Percentiles rank a stretch among this genome's conserved stretches.
phyloP scores from a whole-genome alignment of 2,113 vertebrate species.

The Bubo scandiacus region DNA sequence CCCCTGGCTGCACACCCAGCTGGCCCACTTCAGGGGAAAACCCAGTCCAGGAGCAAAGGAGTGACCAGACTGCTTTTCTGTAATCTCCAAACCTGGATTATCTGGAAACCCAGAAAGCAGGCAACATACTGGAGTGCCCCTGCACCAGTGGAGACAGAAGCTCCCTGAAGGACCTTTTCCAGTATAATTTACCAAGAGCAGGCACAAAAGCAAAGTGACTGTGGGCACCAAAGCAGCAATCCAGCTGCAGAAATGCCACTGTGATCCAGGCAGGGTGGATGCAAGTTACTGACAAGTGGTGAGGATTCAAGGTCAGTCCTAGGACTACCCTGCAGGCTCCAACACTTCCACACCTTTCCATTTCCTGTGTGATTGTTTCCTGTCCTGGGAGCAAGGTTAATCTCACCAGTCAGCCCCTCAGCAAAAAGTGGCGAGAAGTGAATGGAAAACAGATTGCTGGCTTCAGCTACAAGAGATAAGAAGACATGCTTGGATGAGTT shows the following conservation, averaged over 20 bases:
- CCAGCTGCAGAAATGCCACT: background rate
- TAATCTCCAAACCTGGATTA: background rate
- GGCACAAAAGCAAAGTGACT: background rate
- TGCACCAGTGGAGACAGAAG: background rate
- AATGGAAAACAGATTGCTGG: conserved; percentile 38
- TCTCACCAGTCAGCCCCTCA: conserved; percentile 29
- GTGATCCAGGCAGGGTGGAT: background rate
- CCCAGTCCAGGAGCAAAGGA: background rate
- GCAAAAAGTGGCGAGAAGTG: conserved; percentile 15
- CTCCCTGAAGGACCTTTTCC: background rate
- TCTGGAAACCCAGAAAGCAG: background rate
- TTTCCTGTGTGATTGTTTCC: background rate
- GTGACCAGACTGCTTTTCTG: background rate
- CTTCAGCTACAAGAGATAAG: conserved; percentile 32
- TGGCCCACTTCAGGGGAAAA: background rate
- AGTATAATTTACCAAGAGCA: background rate
- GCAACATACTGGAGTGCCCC: background rate
- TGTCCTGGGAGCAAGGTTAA: conserved; percentile 17
- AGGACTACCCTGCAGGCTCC: background rate
- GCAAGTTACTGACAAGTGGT: background rate
- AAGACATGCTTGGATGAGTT: background rate
- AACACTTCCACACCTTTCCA: conserved; percentile 23
- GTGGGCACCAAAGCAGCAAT: background rate
- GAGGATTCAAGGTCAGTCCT: conserved; percentile 6
- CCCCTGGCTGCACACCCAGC: background rate